phyloP scores from a whole-genome alignment of 2,113 vertebrate species.

The Anas platyrhynchos region DNA sequence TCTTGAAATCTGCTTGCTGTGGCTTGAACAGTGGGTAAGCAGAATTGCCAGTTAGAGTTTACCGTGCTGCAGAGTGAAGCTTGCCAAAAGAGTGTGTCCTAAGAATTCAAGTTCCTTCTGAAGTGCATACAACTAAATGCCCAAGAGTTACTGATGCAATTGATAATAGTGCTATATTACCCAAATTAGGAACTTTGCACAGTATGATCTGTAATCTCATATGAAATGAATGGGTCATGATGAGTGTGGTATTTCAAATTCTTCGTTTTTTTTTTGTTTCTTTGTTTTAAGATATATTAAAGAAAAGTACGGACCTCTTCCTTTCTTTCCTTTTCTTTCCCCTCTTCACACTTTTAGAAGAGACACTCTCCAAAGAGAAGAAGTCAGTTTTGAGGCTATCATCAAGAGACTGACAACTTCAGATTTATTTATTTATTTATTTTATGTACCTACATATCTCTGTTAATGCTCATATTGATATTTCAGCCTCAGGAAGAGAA shows the following conservation, averaged over 20 bases:
- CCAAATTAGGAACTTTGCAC: not conserved
- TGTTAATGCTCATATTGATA: not conserved
- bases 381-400: not conserved
- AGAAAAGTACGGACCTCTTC: not conserved
- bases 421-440: not conserved
- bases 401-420: not conserved
- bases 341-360: not conserved
- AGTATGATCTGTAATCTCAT: not conserved
- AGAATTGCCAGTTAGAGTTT: not conserved
- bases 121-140: not conserved
- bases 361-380: not conserved
- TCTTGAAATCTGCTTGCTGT: not conserved
- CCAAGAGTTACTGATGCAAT: not conserved
- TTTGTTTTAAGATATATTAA: not conserved
- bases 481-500: not conserved
- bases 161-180: not conserved
- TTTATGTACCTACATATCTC: not conserved
- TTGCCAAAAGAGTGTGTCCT: not conserved
- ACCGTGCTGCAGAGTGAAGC: not conserved
- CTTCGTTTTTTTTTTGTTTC: not conserved
- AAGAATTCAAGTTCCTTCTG: not conserved
- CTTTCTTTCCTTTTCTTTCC: not conserved
- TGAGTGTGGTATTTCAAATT: not conserved
- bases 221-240: not conserved
- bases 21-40: not conserved